These are phyloP conservation scores for Lydus trimaculatus DNA, from an alignment of 2,888 invertebrate species.

Conservation along the genomic window DNA sequence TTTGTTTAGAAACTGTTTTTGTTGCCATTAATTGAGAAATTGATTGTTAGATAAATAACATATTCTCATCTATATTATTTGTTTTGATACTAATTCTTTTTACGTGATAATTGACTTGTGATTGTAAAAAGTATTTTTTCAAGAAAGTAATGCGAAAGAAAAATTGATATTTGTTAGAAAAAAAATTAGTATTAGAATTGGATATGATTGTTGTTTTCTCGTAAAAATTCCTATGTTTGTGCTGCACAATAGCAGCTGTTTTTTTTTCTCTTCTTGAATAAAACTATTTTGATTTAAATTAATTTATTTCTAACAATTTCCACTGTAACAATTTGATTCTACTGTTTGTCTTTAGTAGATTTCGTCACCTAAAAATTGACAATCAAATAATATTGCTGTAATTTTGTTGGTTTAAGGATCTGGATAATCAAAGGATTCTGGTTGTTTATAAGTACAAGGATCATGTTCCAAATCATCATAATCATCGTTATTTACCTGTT, in stretches of 20 bases:
- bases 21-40: not conserved
- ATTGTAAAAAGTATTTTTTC: constrained; percentile 4
- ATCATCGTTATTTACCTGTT: not conserved
- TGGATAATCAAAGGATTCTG: not conserved
- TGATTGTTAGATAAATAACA: too few species aligned
- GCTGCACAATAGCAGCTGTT: not conserved
- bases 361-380: not conserved
- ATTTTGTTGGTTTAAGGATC: not conserved
- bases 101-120: constrained; percentile 2
- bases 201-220: not conserved
- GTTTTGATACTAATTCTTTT: not conserved
- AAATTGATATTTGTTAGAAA: constrained; percentile 1
- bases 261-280: too few species aligned
- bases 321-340: not conserved
- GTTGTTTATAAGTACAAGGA: not conserved
- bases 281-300: not conserved
- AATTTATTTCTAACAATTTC: not conserved
- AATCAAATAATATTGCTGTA: not conserved
- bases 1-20: not conserved
- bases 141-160: not conserved
- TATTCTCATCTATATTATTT: not conserved
- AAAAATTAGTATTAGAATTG: not conserved
- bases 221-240: not conserved
- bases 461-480: not conserved
- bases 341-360: not conserved